Evolutionary conservation across 2,113 vertebrate species (phyloP).

Genomic region (Psittacara wagleri): DNA sequence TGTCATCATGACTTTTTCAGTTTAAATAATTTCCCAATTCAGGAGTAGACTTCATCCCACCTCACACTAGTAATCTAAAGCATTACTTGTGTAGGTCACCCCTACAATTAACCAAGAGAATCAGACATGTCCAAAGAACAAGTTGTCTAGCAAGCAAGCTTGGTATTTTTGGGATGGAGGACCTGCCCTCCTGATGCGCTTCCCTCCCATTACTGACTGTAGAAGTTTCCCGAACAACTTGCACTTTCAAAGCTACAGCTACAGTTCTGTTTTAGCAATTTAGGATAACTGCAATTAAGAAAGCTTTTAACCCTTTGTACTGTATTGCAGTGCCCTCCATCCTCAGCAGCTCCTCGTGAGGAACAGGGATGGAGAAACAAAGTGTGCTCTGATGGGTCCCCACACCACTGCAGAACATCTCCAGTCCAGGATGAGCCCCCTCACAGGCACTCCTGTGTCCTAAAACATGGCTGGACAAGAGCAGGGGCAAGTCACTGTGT

Average conservation of each 20-base stretch:
- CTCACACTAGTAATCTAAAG: neutral
- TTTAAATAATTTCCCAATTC: neutral
- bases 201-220: neutral
- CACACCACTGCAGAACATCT: neutral
- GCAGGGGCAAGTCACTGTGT: neutral
- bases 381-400: neutral
- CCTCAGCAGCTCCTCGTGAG: neutral
- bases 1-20: neutral
- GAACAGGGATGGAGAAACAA: neutral
- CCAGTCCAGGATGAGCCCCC: neutral
- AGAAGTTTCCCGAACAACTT: neutral
- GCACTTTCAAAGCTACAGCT: neutral
- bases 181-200: neutral
- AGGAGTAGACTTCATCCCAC: neutral
- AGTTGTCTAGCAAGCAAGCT: neutral
- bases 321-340: accelerated
- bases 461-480: neutral
- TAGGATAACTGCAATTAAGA: neutral
- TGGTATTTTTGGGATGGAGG: neutral
- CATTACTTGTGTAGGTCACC: neutral
- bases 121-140: neutral
- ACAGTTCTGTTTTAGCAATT: neutral
- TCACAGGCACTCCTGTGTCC: neutral
- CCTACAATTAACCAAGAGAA: neutral
- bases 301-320: neutral